Evolutionary conservation across 2,113 vertebrate species (phyloP), one percentile per base, ranked within the genome.

Genomic region (Thunnus thynnus): DNA sequence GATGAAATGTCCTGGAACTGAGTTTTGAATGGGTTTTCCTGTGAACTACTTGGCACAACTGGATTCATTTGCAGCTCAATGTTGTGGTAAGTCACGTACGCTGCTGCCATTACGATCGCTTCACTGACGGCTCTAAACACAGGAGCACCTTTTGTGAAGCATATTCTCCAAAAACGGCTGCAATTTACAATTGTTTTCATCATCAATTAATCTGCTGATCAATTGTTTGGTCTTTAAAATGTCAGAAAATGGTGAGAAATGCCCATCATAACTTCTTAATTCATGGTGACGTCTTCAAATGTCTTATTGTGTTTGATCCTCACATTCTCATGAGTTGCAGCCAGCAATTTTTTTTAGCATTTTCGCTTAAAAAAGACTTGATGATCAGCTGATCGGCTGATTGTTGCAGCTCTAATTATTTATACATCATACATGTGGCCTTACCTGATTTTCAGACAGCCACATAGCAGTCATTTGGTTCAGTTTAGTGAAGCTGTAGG

Each of bases 401-500:
- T 5, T 6, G 32, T 7, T 41, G 36, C 36, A 9, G 36, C 27
- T 30, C 27, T 41, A 9, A 41, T 41, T 41, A 41, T 41, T 50
- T 20, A 69, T 54, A n/a, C 16, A 50, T 13, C 18, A 76, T 20
- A 48, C 12, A 14, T 32, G 55, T 32, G 4, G 12, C 13, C 83
- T 88, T 78, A 99, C 98, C 97, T 99, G 98, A 90, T 99, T 99
- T 92, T 99, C 98, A 67, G 98, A 99, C 62, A 99, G 94, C 98
- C 98, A 99, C 97, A 99, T 97, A 16, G 98, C 98, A 54, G 98
- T 99, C 90, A 99, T 96, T 56, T 99, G 97, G 56, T 94, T 97
- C 62, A 99, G 93, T 83, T 98, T 97, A 84, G 97, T 99, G 94
- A 99, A 99, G 69, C 95, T 98, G 94, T 97, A 99, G 1, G 98